Evolutionary conservation across 1,140 invertebrate species (phyloP).

Genomic region (Drosophila takahashii): DNA sequence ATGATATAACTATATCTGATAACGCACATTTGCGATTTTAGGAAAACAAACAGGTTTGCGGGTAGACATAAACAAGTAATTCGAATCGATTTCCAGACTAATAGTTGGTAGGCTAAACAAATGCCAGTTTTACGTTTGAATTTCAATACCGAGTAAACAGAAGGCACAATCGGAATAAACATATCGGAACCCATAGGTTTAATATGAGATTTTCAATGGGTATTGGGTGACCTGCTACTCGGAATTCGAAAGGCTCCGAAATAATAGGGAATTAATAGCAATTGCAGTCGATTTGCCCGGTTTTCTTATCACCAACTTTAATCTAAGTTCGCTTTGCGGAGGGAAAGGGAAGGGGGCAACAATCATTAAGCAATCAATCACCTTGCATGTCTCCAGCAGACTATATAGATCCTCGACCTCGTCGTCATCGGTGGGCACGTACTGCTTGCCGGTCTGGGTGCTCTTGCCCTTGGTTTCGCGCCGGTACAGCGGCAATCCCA

Average conservation of each 20-base stretch:
- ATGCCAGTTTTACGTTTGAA: neutral
- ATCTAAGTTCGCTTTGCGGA: slow-evolving; percentile 1
- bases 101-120: neutral
- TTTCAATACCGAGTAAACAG: neutral
- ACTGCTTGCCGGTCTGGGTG: slow-evolving; percentile 91
- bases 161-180: no score
- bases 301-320: slow-evolving; percentile 11
- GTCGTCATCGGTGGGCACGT: slow-evolving; percentile 94
- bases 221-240: no score
- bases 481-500: slow-evolving; percentile 96
- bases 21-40: neutral
- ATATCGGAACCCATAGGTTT: neutral
- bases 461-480: slow-evolving; percentile 93
- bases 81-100: neutral
- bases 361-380: slow-evolving; percentile 81
- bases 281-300: neutral
- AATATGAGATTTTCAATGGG: no score
- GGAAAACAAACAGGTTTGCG: neutral
- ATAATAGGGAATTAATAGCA: neutral
- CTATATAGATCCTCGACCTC: slow-evolving; percentile 99
- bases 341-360: neutral
- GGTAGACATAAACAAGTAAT: neutral
- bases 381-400: slow-evolving; percentile 93
- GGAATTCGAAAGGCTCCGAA: neutral
- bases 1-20: slow-evolving; percentile 2